Evolutionary conservation across 2,113 vertebrate species (phyloP).

Genomic region (Desmodus rotundus): DNA sequence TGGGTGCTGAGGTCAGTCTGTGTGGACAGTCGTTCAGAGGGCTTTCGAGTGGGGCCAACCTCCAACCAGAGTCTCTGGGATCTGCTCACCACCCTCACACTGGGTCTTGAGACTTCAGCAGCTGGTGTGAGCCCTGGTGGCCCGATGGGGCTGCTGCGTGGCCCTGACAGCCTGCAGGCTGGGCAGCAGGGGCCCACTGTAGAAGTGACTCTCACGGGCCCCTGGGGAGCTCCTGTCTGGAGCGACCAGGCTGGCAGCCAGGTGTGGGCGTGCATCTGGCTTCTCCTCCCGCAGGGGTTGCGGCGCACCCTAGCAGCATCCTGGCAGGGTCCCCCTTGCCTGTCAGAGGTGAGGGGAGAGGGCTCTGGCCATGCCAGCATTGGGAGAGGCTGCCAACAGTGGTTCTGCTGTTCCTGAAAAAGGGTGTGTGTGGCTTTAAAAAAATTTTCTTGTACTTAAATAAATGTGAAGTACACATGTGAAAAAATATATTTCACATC

Average conservation of each 20-base stretch:
- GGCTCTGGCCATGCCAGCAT: accelerated
- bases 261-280: background rate
- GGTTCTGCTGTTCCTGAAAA: background rate
- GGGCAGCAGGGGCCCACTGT: background rate
- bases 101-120: background rate
- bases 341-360: too few relatives aligned
- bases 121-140: background rate
- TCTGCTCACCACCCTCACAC: background rate
- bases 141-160: background rate
- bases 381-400: background rate
- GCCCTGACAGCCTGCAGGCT: background rate
- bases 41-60: too few relatives aligned
- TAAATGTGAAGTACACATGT: background rate
- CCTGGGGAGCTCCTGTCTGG: background rate
- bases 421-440: background rate
- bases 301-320: background rate
- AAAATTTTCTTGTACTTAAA: background rate
- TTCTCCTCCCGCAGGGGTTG: background rate
- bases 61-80: background rate
- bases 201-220: background rate
- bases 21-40: background rate
- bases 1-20: background rate
- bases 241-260: constrained; percentile 8
- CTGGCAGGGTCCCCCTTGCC: background rate
- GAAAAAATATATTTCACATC: background rate